Percentiles rank a stretch among this genome's conserved stretches.
phyloP scores from a whole-genome alignment of 2,888 invertebrate genomes.

The Strigamia crassipes region DNA sequence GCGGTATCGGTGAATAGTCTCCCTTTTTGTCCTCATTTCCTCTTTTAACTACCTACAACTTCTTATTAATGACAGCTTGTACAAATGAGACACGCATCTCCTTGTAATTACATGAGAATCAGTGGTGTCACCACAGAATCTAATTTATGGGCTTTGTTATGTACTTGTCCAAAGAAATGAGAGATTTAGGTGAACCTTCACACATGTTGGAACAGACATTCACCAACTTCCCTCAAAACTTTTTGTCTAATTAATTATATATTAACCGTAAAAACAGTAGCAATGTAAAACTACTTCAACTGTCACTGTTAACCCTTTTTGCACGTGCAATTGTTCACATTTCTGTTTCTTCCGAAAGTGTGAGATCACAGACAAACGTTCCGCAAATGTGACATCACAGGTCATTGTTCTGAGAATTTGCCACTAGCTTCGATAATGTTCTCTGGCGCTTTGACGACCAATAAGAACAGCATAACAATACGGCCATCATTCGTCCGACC shows the following conservation, averaged over 20 bases:
- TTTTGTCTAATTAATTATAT: not conserved
- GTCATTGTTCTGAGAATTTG: no score
- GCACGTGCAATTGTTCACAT: no score
- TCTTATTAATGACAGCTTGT: constrained; percentile 20
- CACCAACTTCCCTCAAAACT: not conserved
- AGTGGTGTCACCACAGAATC: not conserved
- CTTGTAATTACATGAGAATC: constrained; percentile 20
- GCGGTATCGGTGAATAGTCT: not conserved
- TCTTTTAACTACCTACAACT: not conserved
- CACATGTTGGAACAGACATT: not conserved
- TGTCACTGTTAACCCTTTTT: no score
- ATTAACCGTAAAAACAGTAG: not conserved
- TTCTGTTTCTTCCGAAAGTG: no score
- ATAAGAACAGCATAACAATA: no score
- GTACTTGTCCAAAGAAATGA: constrained; percentile 28
- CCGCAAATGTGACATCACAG: no score
- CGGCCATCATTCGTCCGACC: no score
- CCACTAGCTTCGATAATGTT: no score
- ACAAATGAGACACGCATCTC: constrained; percentile 19
- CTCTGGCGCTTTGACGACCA: no score
- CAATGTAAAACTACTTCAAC: no score
- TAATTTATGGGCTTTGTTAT: constrained; percentile 28
- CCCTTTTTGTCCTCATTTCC: not conserved
- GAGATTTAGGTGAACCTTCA: not conserved
- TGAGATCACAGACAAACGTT: no score